Evolutionary conservation across 2,797 vertebrate species (phyloP), one percentile per base, ranked within the genome.

Genomic region (Petrocephalus sullivani): DNA sequence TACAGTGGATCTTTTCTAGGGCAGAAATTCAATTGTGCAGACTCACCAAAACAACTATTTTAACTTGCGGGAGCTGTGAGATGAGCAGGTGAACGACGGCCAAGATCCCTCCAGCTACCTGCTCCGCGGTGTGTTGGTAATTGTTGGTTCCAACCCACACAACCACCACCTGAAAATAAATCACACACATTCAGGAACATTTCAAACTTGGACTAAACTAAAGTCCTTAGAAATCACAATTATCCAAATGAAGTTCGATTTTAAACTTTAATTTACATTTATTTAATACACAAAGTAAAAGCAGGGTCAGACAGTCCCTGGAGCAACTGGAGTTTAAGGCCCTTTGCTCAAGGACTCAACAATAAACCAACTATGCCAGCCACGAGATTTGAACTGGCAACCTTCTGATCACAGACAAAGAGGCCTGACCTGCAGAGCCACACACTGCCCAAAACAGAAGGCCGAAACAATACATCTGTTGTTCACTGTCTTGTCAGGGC

Each of bases 121-220:
- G 97, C 89, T 99, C 97, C 0, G 98, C 98, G 0, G 97, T 96
- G 94, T 99, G 98, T 89, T 97, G 93, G 0, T 98, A 95, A 91
- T 99, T 99, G 93, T 99, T 99, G 93, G 98, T 99, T 93, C 98
- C 98, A 86, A 99, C 97, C 98, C 98, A 99, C 91, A 99, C 92
- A 90, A 99, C 98, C 90, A 98, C 97, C 90, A 97, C 98, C 98
- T 99, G 90, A 4, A 85, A 71, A 37, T 71, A 71, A 37, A 23
- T 86, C 19, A 46, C 60, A 49, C 7, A 49, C 37, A 82, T 51
- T 71, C 28, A 37, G 56, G 23, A 33, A 58, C 14, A 57, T 85
- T 33, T 1, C 28, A 16, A 56, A 56, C 54, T 57, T 57, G 83
- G 83, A 21, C 28, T 23, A 51, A 83, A 78, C 6, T 19, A 37